Conservation (phyloP, 2,888 invertebrate genomes). For the Parnassius glacialis region DNA sequence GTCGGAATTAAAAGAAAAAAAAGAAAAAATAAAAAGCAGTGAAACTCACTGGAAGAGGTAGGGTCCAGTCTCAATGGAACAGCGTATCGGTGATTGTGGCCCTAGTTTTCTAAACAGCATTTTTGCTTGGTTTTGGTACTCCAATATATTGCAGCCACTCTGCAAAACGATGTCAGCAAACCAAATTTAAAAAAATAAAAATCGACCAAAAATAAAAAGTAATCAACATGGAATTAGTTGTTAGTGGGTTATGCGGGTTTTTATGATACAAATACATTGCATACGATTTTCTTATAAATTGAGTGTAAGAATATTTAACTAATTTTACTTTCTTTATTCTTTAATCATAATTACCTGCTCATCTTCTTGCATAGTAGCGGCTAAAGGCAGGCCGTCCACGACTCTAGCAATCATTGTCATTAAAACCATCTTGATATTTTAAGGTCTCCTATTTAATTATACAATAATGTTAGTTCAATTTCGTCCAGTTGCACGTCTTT, state of each 20-base stretch:
- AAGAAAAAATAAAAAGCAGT: slow-evolving; percentile 50
- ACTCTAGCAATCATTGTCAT: slow-evolving; percentile 99
- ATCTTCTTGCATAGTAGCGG: slow-evolving; percentile 98
- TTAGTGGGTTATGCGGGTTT: too few species aligned
- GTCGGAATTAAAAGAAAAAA: slow-evolving; percentile 12
- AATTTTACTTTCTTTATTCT: too few species aligned
- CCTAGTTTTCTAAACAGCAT: slow-evolving; percentile 97
- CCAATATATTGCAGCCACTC: slow-evolving; percentile 96
- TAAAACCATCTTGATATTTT: slow-evolving; percentile 89
- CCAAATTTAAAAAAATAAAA: slow-evolving; percentile 50
- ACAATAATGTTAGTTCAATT: slow-evolving; percentile 36
- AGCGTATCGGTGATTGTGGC: slow-evolving; percentile 92
- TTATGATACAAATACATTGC: too few species aligned
- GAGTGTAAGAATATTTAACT: too few species aligned
- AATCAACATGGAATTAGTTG: background rate
- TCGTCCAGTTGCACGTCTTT: slow-evolving; percentile 47
- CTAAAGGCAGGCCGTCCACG: slow-evolving; percentile 95
- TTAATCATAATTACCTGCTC: slow-evolving; percentile 87
- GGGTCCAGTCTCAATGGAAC: slow-evolving; percentile 98
- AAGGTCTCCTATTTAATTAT: slow-evolving; percentile 44
- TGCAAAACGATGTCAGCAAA: slow-evolving; percentile 79
- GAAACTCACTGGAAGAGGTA: slow-evolving; percentile 97
- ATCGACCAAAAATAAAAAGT: slow-evolving; percentile 28
- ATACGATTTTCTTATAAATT: too few species aligned
- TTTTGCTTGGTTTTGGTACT: slow-evolving; percentile 99